These are phyloP conservation scores for Acromyrmex charruanus DNA, from an alignment of 1,140 invertebrate species.

Conservation along the genomic window DNA sequence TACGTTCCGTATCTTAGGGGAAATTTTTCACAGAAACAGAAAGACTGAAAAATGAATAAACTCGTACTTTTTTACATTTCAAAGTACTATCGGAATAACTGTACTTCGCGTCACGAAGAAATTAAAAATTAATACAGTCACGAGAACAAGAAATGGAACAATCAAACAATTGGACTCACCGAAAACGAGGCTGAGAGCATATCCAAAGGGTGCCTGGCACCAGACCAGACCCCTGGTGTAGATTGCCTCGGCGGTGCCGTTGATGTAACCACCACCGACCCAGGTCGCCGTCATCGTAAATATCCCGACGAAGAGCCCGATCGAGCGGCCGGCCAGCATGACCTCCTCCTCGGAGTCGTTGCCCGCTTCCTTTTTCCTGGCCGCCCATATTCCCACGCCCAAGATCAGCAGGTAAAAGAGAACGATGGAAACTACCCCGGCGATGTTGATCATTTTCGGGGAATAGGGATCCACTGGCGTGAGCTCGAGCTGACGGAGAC, in stretches of 20 bases:
- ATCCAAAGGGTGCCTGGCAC: conserved; percentile 99
- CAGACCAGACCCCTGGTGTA: conserved; percentile 96
- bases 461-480: conserved; percentile 82
- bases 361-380: conserved; percentile 94
- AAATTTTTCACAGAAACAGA: background rate
- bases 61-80: background rate
- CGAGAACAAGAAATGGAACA: background rate
- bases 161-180: conserved; percentile 88
- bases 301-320: conserved; percentile 98
- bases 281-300: conserved; percentile 99
- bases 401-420: conserved; percentile 98
- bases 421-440: conserved; percentile 96
- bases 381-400: conserved; percentile 97
- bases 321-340: conserved; percentile 98
- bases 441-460: conserved; percentile 94
- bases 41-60: background rate
- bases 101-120: background rate
- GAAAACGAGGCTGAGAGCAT: conserved; percentile 97
- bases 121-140: background rate
- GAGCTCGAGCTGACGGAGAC: conserved; percentile 82
- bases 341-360: conserved; percentile 97
- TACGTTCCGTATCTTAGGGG: too few relatives aligned
- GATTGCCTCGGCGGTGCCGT: conserved; percentile 98
- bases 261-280: conserved; percentile 99
- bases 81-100: background rate